These are phyloP conservation scores for Sphenopsis melanotis DNA, from an alignment of 2,797 vertebrate genomes.

Conservation along the genomic window DNA sequence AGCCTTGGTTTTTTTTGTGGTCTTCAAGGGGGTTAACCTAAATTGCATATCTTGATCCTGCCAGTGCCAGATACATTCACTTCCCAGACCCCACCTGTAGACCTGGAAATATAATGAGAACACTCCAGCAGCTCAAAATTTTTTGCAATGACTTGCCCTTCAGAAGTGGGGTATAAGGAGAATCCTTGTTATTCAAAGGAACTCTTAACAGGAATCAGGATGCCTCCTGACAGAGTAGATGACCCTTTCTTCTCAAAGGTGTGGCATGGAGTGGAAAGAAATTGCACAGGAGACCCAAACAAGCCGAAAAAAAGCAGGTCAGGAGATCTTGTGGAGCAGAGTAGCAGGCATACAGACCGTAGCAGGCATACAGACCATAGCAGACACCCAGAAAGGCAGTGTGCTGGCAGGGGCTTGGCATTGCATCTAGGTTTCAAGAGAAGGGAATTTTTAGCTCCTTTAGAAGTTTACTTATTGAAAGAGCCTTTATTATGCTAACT, in stretches of 20 bases:
- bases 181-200: background rate
- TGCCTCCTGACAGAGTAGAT: background rate
- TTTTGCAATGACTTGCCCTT: background rate
- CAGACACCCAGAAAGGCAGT: background rate
- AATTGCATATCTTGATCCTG: background rate
- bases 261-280: background rate
- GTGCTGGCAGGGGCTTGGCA: background rate
- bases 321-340: background rate
- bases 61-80: background rate
- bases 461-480: constrained; percentile 21
- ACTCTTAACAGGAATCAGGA: background rate
- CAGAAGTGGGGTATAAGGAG: background rate
- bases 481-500: constrained; percentile 19
- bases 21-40: background rate
- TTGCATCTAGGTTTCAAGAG: background rate
- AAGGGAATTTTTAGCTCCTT: background rate
- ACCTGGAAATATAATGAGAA: background rate
- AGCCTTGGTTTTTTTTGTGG: background rate
- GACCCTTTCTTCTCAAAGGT: background rate
- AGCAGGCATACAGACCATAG: background rate
- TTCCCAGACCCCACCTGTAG: background rate
- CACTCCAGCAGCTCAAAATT: background rate
- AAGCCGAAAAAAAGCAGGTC: background rate
- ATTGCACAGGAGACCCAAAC: background rate
- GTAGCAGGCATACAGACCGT: background rate